These are phyloP conservation scores for Anthopleura xanthogrammica DNA, from an alignment of 92 coral and sea anemone genomes.

Conservation along the genomic window DNA sequence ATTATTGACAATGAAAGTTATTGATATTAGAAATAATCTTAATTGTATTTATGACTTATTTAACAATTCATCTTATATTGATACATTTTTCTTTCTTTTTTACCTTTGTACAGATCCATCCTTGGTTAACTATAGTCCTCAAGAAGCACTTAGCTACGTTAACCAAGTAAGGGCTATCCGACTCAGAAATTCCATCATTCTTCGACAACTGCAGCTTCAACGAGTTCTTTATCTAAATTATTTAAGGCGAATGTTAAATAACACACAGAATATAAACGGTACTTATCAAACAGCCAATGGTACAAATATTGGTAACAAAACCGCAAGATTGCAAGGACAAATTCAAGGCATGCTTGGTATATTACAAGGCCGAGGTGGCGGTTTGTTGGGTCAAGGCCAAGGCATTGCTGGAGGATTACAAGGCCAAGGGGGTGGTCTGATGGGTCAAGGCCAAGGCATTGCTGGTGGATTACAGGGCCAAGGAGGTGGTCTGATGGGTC, in stretches of 20 bases:
- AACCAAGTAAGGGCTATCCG: conserved; percentile 31
- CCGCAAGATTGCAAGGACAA: conserved; percentile 38
- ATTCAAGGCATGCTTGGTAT: conserved; percentile 39
- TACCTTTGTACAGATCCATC: conserved; percentile 51
- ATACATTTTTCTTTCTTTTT: neutral
- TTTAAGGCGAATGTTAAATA: neutral
- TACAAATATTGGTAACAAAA: conserved; percentile 18
- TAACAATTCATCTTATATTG: neutral
- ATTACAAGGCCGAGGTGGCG: conserved; percentile 58
- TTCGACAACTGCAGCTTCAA: conserved; percentile 34
- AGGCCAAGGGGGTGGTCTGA: conserved; percentile 39
- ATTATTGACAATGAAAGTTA: too few relatives aligned
- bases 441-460: conserved; percentile 34
- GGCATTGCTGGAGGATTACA: conserved; percentile 51
- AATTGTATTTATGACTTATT: neutral
- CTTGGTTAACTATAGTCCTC: conserved; percentile 61
- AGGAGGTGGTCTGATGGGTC: conserved; percentile 55
- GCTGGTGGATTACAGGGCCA: conserved; percentile 38
- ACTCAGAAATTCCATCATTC: conserved; percentile 18
- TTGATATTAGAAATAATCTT: too few relatives aligned
- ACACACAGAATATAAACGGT: conserved; percentile 14
- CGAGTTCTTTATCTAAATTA: neutral
- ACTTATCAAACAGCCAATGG: conserved; percentile 29
- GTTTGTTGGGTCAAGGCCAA: conserved; percentile 51
- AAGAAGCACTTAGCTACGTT: conserved; percentile 50